phyloP scores from a whole-genome alignment of 2,888 invertebrate species.

The Heliconius sara region DNA sequence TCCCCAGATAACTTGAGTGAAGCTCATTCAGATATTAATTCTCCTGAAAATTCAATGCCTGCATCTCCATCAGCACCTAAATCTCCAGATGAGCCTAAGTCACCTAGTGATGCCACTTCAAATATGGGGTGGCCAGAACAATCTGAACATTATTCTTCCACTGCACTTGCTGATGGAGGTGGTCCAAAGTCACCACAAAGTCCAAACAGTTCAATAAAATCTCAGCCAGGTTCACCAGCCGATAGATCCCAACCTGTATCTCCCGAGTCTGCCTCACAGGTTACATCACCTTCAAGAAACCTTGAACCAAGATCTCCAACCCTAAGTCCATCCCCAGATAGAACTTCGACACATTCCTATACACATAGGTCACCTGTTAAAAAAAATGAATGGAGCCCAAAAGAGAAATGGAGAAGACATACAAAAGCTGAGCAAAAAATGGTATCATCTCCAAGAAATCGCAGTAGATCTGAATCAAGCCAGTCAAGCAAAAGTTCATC shows the following conservation, averaged over 20 bases:
- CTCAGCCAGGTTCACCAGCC: slow-evolving; percentile 65
- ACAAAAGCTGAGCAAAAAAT: slow-evolving; percentile 80
- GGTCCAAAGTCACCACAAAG: slow-evolving; percentile 75
- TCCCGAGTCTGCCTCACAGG: slow-evolving; percentile 65
- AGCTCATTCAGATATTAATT: slow-evolving; percentile 77
- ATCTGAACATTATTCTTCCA: slow-evolving; percentile 62
- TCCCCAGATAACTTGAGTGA: slow-evolving; percentile 75
- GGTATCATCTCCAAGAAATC: slow-evolving; percentile 62
- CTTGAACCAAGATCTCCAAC: slow-evolving; percentile 60
- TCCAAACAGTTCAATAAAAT: slow-evolving; percentile 64
- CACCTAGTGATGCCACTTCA: slow-evolving; percentile 66
- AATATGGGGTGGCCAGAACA: slow-evolving; percentile 60
- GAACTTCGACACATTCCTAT: slow-evolving; percentile 65
- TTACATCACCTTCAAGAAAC: slow-evolving; percentile 61
- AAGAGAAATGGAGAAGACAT: slow-evolving; percentile 75
- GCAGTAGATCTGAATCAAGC: slow-evolving; percentile 77
- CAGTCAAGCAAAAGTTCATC: slow-evolving; percentile 76
- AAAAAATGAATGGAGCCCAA: slow-evolving; percentile 72
- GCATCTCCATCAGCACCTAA: slow-evolving; percentile 70
- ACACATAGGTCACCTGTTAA: slow-evolving; percentile 58
- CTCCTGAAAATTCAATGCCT: slow-evolving; percentile 76
- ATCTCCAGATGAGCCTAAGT: slow-evolving; percentile 78
- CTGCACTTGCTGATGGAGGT: slow-evolving; percentile 62
- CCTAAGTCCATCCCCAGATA: slow-evolving; percentile 70
- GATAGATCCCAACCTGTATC: slow-evolving; percentile 67